A percentile compares a stretch with the other conserved stretches of the same genome.
phyloP scores from a whole-genome alignment of 2,113 vertebrate genomes.

The Progne subis region DNA sequence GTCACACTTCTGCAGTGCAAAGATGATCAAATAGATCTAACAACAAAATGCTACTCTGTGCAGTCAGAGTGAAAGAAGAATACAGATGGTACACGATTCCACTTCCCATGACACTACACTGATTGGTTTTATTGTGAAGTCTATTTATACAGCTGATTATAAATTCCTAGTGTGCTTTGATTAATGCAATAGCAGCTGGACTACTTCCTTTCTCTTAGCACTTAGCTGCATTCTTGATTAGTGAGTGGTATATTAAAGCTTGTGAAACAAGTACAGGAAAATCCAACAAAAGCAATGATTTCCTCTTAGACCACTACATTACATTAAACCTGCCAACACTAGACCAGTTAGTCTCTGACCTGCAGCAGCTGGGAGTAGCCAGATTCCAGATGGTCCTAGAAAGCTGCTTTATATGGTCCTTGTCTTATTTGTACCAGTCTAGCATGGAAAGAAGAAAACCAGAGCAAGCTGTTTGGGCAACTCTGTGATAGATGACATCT shows the following conservation, averaged over 20 bases:
- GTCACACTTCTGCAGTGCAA: neutral
- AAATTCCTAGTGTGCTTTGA: slow-evolving; percentile 3
- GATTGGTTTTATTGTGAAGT: slow-evolving; percentile 18
- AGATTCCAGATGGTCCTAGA: neutral
- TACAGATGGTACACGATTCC: neutral
- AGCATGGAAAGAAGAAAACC: neutral
- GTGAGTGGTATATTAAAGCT: neutral
- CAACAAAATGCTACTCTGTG: neutral
- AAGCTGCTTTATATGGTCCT: neutral
- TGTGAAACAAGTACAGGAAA: slow-evolving; percentile 25
- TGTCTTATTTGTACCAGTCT: neutral
- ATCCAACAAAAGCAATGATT: slow-evolving; percentile 34
- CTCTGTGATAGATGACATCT: neutral
- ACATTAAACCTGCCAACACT: neutral
- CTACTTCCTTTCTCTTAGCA: slow-evolving; percentile 4
- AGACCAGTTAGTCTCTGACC: neutral
- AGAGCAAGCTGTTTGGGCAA: neutral
- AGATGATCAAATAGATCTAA: neutral
- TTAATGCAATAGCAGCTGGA: slow-evolving; percentile 21
- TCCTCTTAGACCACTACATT: neutral
- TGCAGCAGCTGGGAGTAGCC: neutral
- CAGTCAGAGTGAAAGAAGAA: neutral
- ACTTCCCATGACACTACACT: neutral
- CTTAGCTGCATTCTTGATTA: slow-evolving; percentile 5
- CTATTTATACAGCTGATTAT: slow-evolving; percentile 18